Percentiles rank a stretch among this genome's conserved stretches.
Evolutionary conservation across 2,113 vertebrate genomes (phyloP).

Genomic region (Gallinago paraguaiae): DNA sequence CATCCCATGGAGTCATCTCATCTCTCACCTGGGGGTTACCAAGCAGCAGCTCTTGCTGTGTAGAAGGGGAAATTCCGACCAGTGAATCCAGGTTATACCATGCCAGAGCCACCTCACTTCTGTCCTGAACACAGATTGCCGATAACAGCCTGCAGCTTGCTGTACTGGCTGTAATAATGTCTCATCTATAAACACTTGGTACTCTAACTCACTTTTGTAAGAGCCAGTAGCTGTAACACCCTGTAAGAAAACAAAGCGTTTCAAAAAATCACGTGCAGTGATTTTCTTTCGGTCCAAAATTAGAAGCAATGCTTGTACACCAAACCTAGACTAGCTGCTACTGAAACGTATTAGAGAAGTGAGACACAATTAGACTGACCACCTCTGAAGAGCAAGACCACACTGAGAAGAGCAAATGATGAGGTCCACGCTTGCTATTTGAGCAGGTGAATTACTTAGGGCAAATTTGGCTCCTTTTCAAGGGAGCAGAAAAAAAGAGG

Average conservation of each 20-base stretch:
- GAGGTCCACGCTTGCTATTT: neutral
- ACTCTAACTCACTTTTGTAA: neutral
- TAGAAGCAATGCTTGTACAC: neutral
- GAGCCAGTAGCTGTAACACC: neutral
- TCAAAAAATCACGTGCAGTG: neutral
- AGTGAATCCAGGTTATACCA: neutral
- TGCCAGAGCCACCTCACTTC: neutral
- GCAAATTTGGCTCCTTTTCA: neutral
- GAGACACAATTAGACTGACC: neutral
- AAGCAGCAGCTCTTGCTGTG: neutral
- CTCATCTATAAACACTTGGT: neutral
- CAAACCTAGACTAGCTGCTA: neutral
- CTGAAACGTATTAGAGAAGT: neutral
- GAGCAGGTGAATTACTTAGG: neutral
- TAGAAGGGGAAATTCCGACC: neutral
- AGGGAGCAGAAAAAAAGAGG: neutral
- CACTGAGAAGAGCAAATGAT: neutral
- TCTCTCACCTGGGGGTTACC: neutral
- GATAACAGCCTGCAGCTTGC: neutral
- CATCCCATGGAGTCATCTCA: neutral
- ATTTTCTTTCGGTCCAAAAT: neutral
- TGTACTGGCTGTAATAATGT: neutral
- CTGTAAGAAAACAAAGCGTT: neutral
- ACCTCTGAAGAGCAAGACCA: neutral
- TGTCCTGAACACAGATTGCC: neutral